Conservation (phyloP, 2,113 vertebrate genomes). For the Rhinopomastus cyanomelas region DNA sequence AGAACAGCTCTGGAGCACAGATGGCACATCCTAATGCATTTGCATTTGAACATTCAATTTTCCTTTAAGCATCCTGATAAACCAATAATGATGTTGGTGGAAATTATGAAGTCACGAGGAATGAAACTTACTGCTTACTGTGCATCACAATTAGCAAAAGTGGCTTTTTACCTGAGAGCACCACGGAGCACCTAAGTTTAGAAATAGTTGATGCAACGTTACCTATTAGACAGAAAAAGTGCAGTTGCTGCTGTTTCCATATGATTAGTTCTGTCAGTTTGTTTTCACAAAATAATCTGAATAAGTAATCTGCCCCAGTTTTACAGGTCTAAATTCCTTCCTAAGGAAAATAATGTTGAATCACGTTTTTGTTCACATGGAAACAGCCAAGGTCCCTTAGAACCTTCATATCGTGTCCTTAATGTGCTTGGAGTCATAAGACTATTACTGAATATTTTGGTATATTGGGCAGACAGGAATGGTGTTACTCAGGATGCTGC, state of each 20-base stretch:
- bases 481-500: rapidly evolving
- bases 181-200: background rate
- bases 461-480: background rate
- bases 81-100: background rate
- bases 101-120: background rate
- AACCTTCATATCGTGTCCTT: background rate
- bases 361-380: background rate
- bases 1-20: background rate
- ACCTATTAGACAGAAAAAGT: background rate
- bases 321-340: background rate
- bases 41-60: background rate
- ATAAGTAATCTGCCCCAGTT: background rate
- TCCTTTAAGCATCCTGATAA: background rate
- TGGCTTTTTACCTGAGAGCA: background rate
- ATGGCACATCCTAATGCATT: background rate
- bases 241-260: background rate
- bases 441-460: background rate
- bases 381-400: background rate
- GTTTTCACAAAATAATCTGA: background rate
- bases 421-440: background rate
- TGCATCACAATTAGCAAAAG: background rate
- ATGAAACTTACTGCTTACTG: background rate
- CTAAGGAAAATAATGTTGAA: background rate
- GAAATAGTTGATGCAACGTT: background rate
- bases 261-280: background rate